A percentile compares a stretch with the other conserved stretches of the same genome.
Conservation (phyloP, 2,113 vertebrate species). For the Callipepla californica region DNA sequence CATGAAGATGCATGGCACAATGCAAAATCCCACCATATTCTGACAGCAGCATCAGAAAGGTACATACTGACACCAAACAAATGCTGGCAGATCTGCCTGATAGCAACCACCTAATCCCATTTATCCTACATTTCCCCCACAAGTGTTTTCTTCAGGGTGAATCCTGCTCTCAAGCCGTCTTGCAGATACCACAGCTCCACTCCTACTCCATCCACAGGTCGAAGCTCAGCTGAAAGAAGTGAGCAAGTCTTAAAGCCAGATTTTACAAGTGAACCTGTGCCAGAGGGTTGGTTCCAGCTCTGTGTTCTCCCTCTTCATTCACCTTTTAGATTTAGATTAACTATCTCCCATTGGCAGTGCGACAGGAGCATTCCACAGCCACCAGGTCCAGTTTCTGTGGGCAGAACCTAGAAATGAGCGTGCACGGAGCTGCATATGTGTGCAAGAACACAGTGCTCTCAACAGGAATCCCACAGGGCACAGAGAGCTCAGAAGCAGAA, state of each 20-base stretch:
- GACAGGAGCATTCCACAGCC: background rate
- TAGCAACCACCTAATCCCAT: background rate
- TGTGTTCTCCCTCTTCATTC: background rate
- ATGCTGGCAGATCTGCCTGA: background rate
- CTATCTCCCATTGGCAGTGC: background rate
- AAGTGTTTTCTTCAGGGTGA: background rate
- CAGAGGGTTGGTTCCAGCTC: background rate
- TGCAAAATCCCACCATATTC: background rate
- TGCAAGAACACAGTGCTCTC: background rate
- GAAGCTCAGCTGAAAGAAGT: conserved; percentile 27
- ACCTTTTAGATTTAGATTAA: background rate
- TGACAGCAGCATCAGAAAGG: background rate
- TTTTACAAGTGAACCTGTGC: rapidly evolving
- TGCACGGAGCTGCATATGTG: background rate
- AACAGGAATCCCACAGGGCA: background rate
- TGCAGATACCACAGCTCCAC: background rate
- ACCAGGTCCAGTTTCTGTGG: background rate
- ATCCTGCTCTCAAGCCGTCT: background rate
- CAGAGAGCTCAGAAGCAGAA: background rate
- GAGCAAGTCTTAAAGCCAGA: background rate
- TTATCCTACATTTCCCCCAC: conserved; percentile 33
- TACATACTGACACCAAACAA: background rate
- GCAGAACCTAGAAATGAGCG: background rate
- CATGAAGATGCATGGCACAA: background rate
- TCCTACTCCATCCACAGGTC: background rate